phyloP scores from a whole-genome alignment of 2,888 invertebrate species.

The Drosophila neotestacea region DNA sequence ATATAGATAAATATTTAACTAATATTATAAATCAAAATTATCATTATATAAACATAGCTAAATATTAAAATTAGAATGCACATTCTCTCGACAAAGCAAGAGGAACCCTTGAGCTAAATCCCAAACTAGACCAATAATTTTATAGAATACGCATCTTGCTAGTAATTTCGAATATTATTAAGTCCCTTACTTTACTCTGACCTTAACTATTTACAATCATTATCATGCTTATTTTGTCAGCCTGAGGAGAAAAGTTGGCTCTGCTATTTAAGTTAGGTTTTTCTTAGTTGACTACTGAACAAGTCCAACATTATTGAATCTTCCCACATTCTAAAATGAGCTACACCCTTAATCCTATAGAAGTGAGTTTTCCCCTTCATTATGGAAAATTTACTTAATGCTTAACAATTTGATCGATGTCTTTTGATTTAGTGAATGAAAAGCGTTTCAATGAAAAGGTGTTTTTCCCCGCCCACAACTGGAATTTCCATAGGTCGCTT shows the following conservation, averaged over 20 bases:
- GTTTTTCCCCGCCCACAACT: not conserved
- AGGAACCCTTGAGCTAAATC: too few relatives aligned
- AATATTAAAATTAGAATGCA: too few relatives aligned
- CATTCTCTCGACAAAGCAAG: too few relatives aligned
- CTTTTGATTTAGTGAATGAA: constrained; percentile 37
- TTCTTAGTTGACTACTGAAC: not conserved
- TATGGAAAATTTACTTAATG: constrained; percentile 8
- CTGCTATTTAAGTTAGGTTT: not conserved
- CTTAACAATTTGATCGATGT: constrained; percentile 45
- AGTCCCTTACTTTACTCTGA: not conserved
- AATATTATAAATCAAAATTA: too few relatives aligned
- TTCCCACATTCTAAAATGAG: not conserved
- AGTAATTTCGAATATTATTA: not conserved
- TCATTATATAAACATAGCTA: too few relatives aligned
- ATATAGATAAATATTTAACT: too few relatives aligned
- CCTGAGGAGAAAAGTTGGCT: not conserved
- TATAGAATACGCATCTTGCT: not conserved
- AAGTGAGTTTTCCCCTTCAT: not conserved
- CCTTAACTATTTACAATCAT: too few relatives aligned
- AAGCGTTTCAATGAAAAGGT: constrained; percentile 38
- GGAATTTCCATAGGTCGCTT: constrained; percentile 12
- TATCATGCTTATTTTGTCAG: not conserved
- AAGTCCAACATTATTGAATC: not conserved
- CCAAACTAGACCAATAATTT: not conserved
- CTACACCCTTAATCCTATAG: not conserved